Percentiles rank a stretch among this genome's conserved stretches.
Evolutionary conservation across 2,888 invertebrate genomes (phyloP).

Genomic region (Pecten maximus): DNA sequence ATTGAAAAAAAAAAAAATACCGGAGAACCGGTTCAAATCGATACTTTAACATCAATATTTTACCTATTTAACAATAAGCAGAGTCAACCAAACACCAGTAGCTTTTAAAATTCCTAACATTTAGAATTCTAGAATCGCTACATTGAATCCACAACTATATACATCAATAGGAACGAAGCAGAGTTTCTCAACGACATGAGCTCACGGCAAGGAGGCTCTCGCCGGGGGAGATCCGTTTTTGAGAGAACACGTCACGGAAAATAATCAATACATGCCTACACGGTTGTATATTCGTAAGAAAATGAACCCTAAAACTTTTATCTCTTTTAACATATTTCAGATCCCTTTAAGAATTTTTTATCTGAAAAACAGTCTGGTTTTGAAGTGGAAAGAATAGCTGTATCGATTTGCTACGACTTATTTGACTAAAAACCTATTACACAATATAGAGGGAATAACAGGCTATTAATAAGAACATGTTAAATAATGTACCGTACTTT

Average conservation of each 20-base stretch:
- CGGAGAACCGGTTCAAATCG: background rate
- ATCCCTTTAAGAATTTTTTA: too few relatives aligned
- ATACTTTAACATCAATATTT: background rate
- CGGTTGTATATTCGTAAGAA: background rate
- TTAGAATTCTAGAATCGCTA: background rate
- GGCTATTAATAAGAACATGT: background rate
- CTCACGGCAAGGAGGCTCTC: background rate
- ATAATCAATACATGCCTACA: background rate
- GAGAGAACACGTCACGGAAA: background rate
- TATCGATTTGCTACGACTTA: background rate
- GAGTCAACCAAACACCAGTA: background rate
- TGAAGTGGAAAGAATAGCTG: background rate
- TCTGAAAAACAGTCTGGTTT: too few relatives aligned
- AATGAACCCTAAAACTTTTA: background rate
- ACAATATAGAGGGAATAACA: background rate
- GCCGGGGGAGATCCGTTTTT: background rate
- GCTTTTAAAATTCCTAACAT: background rate
- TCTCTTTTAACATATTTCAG: background rate
- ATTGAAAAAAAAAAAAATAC: background rate
- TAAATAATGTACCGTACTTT: background rate
- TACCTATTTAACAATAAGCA: background rate
- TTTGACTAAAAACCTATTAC: background rate
- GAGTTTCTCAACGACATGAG: background rate
- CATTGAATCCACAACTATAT: background rate
- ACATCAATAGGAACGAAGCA: background rate